Evolutionary conservation across 2,113 vertebrate genomes (phyloP).

Genomic region (Hucho hucho): DNA sequence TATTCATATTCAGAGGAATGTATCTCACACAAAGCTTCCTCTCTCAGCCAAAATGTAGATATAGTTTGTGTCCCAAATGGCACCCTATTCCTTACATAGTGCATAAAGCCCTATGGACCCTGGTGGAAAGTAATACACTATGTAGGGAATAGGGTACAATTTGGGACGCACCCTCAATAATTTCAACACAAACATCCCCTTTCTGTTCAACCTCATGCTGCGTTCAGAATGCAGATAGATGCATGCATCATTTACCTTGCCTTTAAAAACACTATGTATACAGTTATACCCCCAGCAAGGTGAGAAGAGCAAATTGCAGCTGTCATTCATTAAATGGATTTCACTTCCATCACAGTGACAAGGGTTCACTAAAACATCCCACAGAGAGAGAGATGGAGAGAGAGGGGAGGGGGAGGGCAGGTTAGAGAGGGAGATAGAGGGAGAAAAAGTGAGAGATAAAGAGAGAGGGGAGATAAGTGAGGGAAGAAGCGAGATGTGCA

Average conservation of each 20-base stretch:
- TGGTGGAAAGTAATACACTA: too few relatives aligned
- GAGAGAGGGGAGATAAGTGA: background rate
- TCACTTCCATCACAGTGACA: constrained; percentile 19
- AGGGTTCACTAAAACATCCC: constrained; percentile 23
- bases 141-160: too few relatives aligned
- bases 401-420: background rate
- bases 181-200: constrained; percentile 33
- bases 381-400: constrained; percentile 12
- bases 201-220: constrained; percentile 8
- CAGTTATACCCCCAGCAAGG: constrained; percentile 32
- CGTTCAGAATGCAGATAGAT: constrained; percentile 15
- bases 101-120: too few relatives aligned
- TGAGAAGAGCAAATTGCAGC: constrained; percentile 44
- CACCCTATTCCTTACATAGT: too few relatives aligned
- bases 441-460: background rate
- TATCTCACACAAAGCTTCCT: constrained; percentile 6
- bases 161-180: constrained; percentile 7
- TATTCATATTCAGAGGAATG: background rate
- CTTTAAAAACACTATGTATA: constrained; percentile 46
- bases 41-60: constrained; percentile 13
- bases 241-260: constrained; percentile 47
- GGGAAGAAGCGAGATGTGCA: background rate
- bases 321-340: constrained; percentile 43
- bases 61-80: background rate
- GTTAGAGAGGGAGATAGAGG: background rate